phyloP scores from a whole-genome alignment of 2,888 invertebrate species.

The Sesia apiformis region DNA sequence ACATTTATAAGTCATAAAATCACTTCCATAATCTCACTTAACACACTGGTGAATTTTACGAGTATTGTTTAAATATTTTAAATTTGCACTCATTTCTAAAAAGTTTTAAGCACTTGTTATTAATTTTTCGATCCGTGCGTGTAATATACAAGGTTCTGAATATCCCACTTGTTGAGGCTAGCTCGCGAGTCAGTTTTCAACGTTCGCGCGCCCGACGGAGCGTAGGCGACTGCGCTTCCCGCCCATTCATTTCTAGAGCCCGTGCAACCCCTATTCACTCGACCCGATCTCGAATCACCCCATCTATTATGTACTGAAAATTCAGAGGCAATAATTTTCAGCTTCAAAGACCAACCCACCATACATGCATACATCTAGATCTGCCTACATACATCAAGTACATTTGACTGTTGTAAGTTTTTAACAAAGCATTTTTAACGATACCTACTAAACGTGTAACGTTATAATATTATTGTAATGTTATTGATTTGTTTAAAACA shows the following conservation, averaged over 20 bases:
- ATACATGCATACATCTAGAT: background rate
- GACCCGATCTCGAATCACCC: constrained; percentile 36
- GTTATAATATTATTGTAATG: too few species aligned
- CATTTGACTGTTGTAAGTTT: background rate
- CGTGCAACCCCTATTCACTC: constrained; percentile 23
- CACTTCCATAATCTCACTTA: constrained; percentile 9
- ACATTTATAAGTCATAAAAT: constrained; percentile 1
- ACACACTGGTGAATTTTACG: background rate
- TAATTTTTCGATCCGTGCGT: background rate
- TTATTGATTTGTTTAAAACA: too few species aligned
- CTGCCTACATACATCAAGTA: too few species aligned
- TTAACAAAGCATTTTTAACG: too few species aligned
- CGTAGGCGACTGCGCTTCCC: constrained; percentile 66
- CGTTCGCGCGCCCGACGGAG: constrained; percentile 68
- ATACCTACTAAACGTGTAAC: too few species aligned
- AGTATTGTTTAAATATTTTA: too few species aligned
- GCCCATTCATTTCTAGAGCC: constrained; percentile 44
- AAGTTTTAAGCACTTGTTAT: constrained; percentile 1
- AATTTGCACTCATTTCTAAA: constrained; percentile 1
- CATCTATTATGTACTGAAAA: background rate
- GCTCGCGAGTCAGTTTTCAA: constrained; percentile 28
- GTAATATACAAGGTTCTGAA: background rate
- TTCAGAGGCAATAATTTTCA: background rate
- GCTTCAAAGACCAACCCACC: constrained; percentile 1
- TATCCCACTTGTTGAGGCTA: constrained; percentile 54